Base-by-base conservation (phyloP, 92 coral and sea anemone species). In the Paramuricea clavata region DNA sequence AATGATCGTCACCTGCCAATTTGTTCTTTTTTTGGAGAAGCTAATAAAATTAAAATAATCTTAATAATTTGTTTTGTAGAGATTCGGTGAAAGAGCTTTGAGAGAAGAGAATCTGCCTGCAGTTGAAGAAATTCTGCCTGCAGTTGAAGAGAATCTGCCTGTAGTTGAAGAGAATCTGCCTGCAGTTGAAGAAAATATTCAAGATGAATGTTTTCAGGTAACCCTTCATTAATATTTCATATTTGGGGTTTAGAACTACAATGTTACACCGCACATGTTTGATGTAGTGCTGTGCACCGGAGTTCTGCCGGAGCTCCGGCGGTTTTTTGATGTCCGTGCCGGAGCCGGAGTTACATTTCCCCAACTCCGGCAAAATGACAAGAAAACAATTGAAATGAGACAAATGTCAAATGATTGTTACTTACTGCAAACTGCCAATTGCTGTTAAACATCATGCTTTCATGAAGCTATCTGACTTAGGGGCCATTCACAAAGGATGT, bases 221-320 rank as follows among this genome's bases (percentile, higher is more conserved):
- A 54, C 25, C 27, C 62, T 54, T 54, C 23, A 54, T 54, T 17
- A 54, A 54, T 54, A 54, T 17, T 54, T 19, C 27, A 17, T 21
- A 54, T 54, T 54, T 54, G 62, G 62, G 62, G 62, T 21, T 54
- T 54, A 54, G 25, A 54, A 54, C 62, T 54, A 54, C 62, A 54
- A 54, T 54, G 5, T 54, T 54, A 54, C 62, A 54, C 26, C 27
- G 62, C 62, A 54, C 26, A 54, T 54, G 27, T 15, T 21, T 54
- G 62, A 54, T 54, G 44, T 39, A 10, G 44, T n/a, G n/a, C n/a
- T n/a, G n/a, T n/a, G n/a, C n/a, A n/a, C n/a, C n/a, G n/a, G n/a
- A n/a, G n/a, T n/a, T n/a, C n/a, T n/a, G n/a, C n/a, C n/a, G n/a
- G n/a, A n/a, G n/a, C n/a, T n/a, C n/a, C n/a, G n/a, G n/a, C n/a